Base-by-base conservation (phyloP, 92 coral and sea anemone genomes). In the Zoanthus solanderi region DNA sequence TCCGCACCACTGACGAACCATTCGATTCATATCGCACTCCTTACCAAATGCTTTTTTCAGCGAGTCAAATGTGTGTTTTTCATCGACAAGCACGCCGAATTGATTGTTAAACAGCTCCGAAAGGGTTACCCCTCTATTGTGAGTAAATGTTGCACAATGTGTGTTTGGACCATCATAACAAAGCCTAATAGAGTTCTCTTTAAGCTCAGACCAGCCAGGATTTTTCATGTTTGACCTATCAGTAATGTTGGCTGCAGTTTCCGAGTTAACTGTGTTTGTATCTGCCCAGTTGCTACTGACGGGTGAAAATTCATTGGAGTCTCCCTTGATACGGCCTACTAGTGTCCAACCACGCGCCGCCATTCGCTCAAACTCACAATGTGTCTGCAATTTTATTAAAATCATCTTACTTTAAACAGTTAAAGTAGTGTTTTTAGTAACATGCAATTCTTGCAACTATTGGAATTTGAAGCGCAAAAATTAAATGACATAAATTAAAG, bases 261-360 rank as follows among this genome's bases (percentile, higher is more conserved):
- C 93, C 57, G 84, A 82, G 89, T 92, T 89, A 52, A 95, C 91
- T 66, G 89, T 92, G 83, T 93, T 89, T 23, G 93, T 68, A 88
- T 87, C 94, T 75, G 98, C 98, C 98, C 98, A 95, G 75, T 91
- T 92, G 90, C 90, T 93, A 93, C 98, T 95, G 96, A 95, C 98
- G 52, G 98, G 98, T 50, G 98, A 95, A 89, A 95, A 95, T 53
- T 92, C 96, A 84, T 89, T 95, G 16, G 93, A 85, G 86, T 82
- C 75, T 34, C 98, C 98, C 48, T 89, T 92, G 66, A 95, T 91
- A 42, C 98, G 98, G 66, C 94, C 98, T 74, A 95, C 98, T 0
- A 95, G 93, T n/a, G 98, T 95, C 96, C 94, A 95, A 72, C 93
- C 98, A 78, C 96, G 93, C 78, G 93, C 94, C 69, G 92, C 94